A percentile compares a stretch with the other conserved stretches of the same genome.
phyloP scores from a whole-genome alignment of 2,888 invertebrate species.

The Sylvicola cinctus region DNA sequence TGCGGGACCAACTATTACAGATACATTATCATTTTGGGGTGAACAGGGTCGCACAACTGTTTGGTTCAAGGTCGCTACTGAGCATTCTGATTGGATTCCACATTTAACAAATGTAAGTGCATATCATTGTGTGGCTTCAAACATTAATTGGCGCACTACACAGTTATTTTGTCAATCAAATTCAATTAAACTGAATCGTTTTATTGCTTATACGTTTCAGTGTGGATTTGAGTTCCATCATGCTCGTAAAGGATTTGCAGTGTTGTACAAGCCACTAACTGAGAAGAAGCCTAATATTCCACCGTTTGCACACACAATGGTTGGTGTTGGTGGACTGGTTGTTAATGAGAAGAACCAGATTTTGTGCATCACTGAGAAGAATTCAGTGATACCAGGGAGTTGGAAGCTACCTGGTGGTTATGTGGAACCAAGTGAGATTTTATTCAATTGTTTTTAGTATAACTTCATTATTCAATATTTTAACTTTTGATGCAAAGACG shows the following conservation, averaged over 20 bases:
- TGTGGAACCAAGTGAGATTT: constrained; percentile 51
- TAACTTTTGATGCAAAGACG: constrained; percentile 32
- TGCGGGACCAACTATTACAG: constrained; percentile 23
- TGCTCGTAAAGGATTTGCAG: constrained; percentile 55
- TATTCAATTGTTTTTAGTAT: constrained; percentile 1
- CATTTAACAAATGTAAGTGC: constrained; percentile 39
- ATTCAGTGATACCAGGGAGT: constrained; percentile 22
- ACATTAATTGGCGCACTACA: not conserved
- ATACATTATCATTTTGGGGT: constrained; percentile 46
- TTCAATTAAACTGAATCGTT: not conserved
- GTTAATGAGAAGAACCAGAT: constrained; percentile 56
- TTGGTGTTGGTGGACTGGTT: constrained; percentile 75
- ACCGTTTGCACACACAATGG: constrained; percentile 55
- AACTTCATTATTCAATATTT: not conserved
- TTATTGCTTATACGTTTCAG: constrained; percentile 21
- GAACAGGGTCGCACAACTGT: constrained; percentile 42
- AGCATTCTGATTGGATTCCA: constrained; percentile 56
- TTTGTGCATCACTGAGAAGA: constrained; percentile 59
- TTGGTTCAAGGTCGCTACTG: constrained; percentile 60
- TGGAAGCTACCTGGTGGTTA: constrained; percentile 92
- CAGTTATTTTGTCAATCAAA: not conserved
- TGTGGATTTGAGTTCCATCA: constrained; percentile 77
- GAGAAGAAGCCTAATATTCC: constrained; percentile 42
- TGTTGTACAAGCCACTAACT: constrained; percentile 67
- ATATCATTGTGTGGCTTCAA: too few species aligned